Evolutionary conservation across 1,140 invertebrate species (phyloP).

Genomic region (Cydia splendana): DNA sequence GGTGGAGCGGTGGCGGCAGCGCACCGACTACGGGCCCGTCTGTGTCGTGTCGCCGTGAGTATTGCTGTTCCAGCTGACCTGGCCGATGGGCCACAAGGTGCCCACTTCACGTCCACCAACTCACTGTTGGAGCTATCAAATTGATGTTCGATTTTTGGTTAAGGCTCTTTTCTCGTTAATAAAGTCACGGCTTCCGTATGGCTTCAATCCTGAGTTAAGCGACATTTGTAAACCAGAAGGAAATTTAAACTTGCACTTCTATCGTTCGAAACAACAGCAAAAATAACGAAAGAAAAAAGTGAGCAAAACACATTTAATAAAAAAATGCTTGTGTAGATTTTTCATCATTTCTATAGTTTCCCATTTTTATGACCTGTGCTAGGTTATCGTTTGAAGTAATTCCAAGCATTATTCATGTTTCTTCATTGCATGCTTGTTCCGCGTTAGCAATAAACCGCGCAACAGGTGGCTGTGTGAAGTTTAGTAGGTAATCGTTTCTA

Average conservation of each 20-base stretch:
- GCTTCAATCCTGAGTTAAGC: no score
- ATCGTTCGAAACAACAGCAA: no score
- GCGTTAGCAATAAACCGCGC: slow-evolving; percentile 17
- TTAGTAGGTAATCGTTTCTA: not conserved
- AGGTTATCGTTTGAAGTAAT: not conserved
- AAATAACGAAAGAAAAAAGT: not conserved
- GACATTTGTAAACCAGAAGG: no score
- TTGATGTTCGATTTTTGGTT: no score
- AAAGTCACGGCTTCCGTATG: no score
- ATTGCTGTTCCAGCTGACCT: slow-evolving; percentile 63
- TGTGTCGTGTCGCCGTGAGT: slow-evolving; percentile 97
- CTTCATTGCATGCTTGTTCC: slow-evolving; percentile 19
- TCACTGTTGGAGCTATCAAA: slow-evolving; percentile 90
- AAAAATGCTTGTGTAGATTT: not conserved
- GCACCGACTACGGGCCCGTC: slow-evolving; percentile 95
- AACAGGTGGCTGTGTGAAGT: slow-evolving; percentile 10
- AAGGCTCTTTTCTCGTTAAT: no score
- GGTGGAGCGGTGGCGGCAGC: slow-evolving; percentile 97
- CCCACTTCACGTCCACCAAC: slow-evolving; percentile 97
- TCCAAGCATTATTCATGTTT: slow-evolving; percentile 22
- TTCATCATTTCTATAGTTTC: not conserved
- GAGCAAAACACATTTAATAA: not conserved
- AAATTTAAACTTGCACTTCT: no score
- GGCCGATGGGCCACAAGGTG: slow-evolving; percentile 97
- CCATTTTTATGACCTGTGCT: not conserved